These are phyloP conservation scores for Drosophila birchii DNA, from an alignment of 2,888 invertebrate species.

Conservation along the genomic window DNA sequence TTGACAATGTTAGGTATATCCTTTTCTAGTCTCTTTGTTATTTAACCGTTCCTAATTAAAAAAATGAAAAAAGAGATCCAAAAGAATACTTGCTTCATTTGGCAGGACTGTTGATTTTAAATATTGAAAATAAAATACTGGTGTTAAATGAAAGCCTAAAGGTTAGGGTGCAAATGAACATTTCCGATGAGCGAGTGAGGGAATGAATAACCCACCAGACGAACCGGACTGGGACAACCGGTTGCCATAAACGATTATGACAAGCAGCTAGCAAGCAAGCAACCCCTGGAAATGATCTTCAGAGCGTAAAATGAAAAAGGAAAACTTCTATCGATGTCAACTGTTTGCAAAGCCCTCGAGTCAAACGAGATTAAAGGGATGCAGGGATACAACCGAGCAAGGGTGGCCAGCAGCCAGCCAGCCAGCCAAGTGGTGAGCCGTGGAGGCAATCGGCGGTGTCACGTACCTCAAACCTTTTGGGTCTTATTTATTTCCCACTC, in stretches of 20 bases:
- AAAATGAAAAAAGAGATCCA: neutral
- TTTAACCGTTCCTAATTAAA: too few species aligned
- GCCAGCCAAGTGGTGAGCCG: conserved; percentile 16
- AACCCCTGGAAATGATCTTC: conserved; percentile 42
- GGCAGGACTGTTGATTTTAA: neutral
- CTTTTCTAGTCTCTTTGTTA: neutral
- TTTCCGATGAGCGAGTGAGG: conserved; percentile 1
- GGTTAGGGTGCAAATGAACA: neutral
- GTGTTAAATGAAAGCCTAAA: neutral
- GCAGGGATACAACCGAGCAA: conserved; percentile 8
- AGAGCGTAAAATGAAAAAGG: conserved; percentile 45
- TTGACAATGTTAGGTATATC: neutral
- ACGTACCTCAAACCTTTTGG: conserved; percentile 44
- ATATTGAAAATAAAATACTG: neutral
- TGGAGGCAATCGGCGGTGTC: conserved; percentile 40
- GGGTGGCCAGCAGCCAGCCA: neutral
- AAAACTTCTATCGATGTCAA: conserved; percentile 65
- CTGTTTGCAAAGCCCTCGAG: conserved; percentile 58
- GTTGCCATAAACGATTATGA: conserved; percentile 38
- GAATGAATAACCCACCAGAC: neutral
- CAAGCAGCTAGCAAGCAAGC: neutral
- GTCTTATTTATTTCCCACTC: conserved; percentile 40
- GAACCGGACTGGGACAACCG: conserved; percentile 40
- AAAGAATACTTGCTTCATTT: neutral
- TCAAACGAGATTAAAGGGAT: conserved; percentile 69